Evolutionary conservation across 2,113 vertebrate species (phyloP).

Genomic region (Muscicapa adusta): DNA sequence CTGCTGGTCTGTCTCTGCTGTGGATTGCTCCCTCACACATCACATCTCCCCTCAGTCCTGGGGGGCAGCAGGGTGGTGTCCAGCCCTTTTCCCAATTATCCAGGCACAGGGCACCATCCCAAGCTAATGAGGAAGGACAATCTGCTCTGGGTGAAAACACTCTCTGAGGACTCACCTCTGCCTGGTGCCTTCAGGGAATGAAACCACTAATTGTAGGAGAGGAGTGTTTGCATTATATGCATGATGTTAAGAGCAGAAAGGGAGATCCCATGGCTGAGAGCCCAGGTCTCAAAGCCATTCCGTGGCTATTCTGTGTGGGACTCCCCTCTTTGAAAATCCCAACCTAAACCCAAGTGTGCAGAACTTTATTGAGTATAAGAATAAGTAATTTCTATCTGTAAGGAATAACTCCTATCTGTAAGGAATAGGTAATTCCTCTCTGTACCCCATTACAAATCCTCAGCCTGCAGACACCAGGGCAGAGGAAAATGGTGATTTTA

Average conservation of each 20-base stretch:
- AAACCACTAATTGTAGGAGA: background rate
- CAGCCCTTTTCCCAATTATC: background rate
- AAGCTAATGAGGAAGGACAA: background rate
- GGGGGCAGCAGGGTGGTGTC: background rate
- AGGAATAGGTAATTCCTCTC: background rate
- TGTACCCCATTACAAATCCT: background rate
- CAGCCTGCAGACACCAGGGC: background rate
- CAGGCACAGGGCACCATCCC: background rate
- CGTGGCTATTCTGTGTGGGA: background rate
- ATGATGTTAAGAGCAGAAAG: background rate
- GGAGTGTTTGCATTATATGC: background rate
- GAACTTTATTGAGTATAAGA: accelerated
- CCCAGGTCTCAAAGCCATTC: background rate
- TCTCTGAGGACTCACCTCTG: background rate
- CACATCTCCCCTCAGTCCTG: background rate
- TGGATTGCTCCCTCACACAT: background rate
- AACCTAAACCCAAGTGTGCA: accelerated
- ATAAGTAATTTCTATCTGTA: background rate
- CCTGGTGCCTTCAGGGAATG: background rate
- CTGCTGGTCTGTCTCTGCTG: background rate
- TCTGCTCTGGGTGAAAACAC: background rate
- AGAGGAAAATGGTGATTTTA: background rate
- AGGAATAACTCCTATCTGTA: background rate
- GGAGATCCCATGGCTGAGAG: background rate
- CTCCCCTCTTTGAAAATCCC: background rate